Percentiles rank a stretch among this genome's conserved stretches.
These are phyloP conservation scores for Lasioglossum vierecki DNA, from an alignment of 2,888 invertebrate genomes.

Conservation along the genomic window DNA sequence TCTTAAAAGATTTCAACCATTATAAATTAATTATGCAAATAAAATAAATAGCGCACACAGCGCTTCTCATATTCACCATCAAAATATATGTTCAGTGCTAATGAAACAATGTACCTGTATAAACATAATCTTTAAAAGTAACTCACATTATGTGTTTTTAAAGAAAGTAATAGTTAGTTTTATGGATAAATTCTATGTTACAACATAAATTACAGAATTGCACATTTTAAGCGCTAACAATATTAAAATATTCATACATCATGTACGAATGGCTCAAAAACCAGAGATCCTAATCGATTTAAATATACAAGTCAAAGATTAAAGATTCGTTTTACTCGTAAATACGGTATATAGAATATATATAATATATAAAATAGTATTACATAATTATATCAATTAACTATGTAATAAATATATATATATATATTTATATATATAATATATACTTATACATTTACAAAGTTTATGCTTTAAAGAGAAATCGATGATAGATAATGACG, in stretches of 20 bases:
- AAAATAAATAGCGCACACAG: constrained; percentile 35
- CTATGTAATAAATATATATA: background rate
- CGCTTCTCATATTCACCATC: constrained; percentile 1
- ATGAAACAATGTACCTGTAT: constrained; percentile 24
- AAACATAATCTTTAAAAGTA: constrained; percentile 44
- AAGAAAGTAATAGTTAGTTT: constrained; percentile 41
- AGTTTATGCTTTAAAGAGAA: constrained; percentile 20
- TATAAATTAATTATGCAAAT: constrained; percentile 45
- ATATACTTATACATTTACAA: constrained; percentile 24
- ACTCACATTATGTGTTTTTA: constrained; percentile 16
- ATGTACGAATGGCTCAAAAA: constrained; percentile 43
- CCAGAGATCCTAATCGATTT: constrained; percentile 30
- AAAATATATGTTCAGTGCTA: constrained; percentile 21
- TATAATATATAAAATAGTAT: background rate
- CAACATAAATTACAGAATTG: constrained; percentile 56
- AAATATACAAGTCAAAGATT: constrained; percentile 21
- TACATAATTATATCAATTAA: background rate
- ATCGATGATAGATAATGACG: constrained; percentile 2
- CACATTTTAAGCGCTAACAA: constrained; percentile 50
- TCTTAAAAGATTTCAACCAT: constrained; percentile 27
- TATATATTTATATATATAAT: constrained; percentile 25
- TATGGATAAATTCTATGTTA: constrained; percentile 36
- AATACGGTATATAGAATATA: constrained; percentile 23
- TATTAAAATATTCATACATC: constrained; percentile 47
- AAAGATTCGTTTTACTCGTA: constrained; percentile 6